Conservation (phyloP, 2,113 vertebrate genomes). For the Speoplatyrhinus poulsoni region DNA sequence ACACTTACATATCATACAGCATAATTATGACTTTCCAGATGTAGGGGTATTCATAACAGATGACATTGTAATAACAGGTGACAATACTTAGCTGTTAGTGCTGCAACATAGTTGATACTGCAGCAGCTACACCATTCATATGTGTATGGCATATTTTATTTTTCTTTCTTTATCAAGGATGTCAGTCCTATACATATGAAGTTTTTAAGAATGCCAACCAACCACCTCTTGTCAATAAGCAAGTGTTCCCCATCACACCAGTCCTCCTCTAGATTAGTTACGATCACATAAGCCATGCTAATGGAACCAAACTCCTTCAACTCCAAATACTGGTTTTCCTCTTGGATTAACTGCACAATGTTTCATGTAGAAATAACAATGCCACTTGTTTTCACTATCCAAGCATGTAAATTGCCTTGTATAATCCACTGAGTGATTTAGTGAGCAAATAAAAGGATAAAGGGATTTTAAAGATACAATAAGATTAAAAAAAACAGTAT, state of each 20-base stretch:
- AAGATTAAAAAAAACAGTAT: conserved; percentile 22
- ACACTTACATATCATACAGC: conserved; percentile 40
- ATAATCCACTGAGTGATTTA: conserved; percentile 49
- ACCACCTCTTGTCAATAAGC: conserved; percentile 5
- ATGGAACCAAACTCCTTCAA: conserved; percentile 34
- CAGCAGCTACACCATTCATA: no score
- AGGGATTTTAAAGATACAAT: conserved; percentile 45
- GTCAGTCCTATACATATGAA: no score
- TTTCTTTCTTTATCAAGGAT: no score
- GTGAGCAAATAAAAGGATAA: conserved; percentile 33
- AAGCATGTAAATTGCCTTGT: conserved; percentile 60
- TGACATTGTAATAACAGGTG: background rate
- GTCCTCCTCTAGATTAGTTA: conserved; percentile 54
- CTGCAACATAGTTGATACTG: no score
- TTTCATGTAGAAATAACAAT: conserved; percentile 48
- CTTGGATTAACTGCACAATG: conserved; percentile 38
- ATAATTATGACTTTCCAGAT: conserved; percentile 29
- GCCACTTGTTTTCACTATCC: conserved; percentile 59
- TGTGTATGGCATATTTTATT: no score
- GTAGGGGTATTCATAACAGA: conserved; percentile 33
- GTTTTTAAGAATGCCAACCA: conserved; percentile 4
- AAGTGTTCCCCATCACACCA: conserved; percentile 6
- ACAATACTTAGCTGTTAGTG: no score
- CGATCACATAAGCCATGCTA: conserved; percentile 25
- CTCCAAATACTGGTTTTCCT: conserved; percentile 40